Conservation (phyloP, 2,888 invertebrate species). For the Baccha elongata region DNA sequence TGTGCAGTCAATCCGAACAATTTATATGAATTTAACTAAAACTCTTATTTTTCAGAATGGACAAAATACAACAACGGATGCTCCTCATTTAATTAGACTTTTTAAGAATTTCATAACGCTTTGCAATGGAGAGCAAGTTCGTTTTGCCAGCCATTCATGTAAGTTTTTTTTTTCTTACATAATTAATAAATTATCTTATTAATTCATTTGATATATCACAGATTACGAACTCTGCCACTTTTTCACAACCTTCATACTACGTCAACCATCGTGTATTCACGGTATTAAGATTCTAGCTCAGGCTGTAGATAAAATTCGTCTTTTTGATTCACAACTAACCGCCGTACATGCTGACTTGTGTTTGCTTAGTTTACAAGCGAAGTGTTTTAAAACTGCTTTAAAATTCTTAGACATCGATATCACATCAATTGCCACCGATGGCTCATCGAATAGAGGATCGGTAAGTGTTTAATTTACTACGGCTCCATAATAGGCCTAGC, state of each 20-base stretch:
- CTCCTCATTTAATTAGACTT: constrained; percentile 85
- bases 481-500: too few species aligned
- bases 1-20: too few species aligned
- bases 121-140: constrained; percentile 95
- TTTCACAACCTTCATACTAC: constrained; percentile 90
- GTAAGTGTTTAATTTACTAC: constrained; percentile 33
- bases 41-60: constrained; percentile 76
- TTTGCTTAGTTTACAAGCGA: constrained; percentile 94
- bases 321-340: constrained; percentile 94
- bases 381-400: constrained; percentile 95
- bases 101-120: constrained; percentile 93
- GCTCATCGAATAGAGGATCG: constrained; percentile 55
- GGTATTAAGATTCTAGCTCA: constrained; percentile 92
- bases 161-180: constrained; percentile 82
- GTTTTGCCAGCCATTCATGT: constrained; percentile 93
- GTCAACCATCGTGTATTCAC: constrained; percentile 88
- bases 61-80: constrained; percentile 75
- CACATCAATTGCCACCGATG: constrained; percentile 91
- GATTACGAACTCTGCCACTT: constrained; percentile 95
- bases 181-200: neutral
- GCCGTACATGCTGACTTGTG: constrained; percentile 97
- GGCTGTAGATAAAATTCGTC: constrained; percentile 94
- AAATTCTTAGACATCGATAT: constrained; percentile 95
- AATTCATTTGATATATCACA: constrained; percentile 79
- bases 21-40: neutral